phyloP scores from a whole-genome alignment of 1,140 invertebrate species.

The Neotoxoptera formosana region DNA sequence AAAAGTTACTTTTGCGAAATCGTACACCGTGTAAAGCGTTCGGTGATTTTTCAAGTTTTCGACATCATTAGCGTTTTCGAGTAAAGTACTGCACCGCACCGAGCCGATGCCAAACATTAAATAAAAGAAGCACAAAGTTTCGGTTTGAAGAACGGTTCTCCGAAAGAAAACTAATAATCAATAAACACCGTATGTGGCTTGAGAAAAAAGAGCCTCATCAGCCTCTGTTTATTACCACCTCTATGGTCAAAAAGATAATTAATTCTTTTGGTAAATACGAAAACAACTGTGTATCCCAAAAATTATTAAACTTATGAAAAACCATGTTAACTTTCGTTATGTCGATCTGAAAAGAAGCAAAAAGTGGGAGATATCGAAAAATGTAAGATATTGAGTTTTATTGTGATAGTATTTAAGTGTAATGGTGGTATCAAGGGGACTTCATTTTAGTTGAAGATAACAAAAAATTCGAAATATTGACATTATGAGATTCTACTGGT shows the following conservation, averaged over 20 bases:
- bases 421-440: background rate
- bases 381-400: background rate
- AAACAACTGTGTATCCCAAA: background rate
- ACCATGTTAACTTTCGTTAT: background rate
- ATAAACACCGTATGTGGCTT: background rate
- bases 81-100: background rate
- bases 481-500: background rate
- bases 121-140: background rate
- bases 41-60: background rate
- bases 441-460: background rate
- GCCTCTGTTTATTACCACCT: background rate
- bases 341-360: background rate
- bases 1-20: conserved; percentile 1
- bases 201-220: background rate
- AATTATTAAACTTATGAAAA: background rate
- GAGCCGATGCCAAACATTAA: background rate
- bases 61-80: background rate
- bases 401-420: background rate
- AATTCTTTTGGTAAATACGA: background rate
- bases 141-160: background rate
- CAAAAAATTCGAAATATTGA: background rate
- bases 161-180: background rate
- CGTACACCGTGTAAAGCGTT: background rate
- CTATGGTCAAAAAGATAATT: background rate
- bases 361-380: background rate